Conservation (phyloP, 2,888 invertebrate genomes). For the Perizoma flavofasciatum region DNA sequence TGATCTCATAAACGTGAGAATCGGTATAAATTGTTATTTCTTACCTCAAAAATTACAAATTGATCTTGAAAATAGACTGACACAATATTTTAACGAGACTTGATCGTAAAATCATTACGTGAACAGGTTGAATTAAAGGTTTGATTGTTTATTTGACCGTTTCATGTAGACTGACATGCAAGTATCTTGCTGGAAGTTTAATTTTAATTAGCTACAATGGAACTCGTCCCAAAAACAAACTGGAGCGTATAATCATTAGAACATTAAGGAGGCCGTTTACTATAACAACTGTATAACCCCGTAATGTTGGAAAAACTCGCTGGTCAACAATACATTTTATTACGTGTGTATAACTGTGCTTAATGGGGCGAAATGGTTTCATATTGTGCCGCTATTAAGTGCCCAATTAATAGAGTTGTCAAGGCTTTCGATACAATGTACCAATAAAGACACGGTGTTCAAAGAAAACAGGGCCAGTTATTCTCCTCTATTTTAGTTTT, state of each 20-base stretch:
- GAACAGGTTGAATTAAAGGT: too few relatives aligned
- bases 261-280: slow-evolving; percentile 34
- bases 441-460: not conserved
- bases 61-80: too few relatives aligned
- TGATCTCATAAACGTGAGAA: too few relatives aligned
- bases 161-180: too few relatives aligned
- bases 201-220: slow-evolving; percentile 5
- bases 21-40: too few relatives aligned
- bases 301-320: slow-evolving; percentile 22
- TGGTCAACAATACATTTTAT: slow-evolving; percentile 34
- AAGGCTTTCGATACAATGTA: slow-evolving; percentile 22
- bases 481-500: not conserved
- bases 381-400: slow-evolving; percentile 34
- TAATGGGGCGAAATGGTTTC: slow-evolving; percentile 31
- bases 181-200: too few relatives aligned
- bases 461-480: not conserved
- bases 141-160: too few relatives aligned
- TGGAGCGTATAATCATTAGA: slow-evolving; percentile 39
- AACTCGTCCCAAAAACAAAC: slow-evolving; percentile 38
- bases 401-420: slow-evolving; percentile 34
- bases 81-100: too few relatives aligned
- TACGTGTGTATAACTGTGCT: slow-evolving; percentile 31
- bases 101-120: too few relatives aligned
- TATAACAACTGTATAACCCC: slow-evolving; percentile 29
- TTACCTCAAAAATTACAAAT: too few relatives aligned